A percentile compares a stretch with the other conserved stretches of the same genome.
phyloP scores from a whole-genome alignment of 2,888 invertebrate genomes.

The Dorcus parallelipipedus region DNA sequence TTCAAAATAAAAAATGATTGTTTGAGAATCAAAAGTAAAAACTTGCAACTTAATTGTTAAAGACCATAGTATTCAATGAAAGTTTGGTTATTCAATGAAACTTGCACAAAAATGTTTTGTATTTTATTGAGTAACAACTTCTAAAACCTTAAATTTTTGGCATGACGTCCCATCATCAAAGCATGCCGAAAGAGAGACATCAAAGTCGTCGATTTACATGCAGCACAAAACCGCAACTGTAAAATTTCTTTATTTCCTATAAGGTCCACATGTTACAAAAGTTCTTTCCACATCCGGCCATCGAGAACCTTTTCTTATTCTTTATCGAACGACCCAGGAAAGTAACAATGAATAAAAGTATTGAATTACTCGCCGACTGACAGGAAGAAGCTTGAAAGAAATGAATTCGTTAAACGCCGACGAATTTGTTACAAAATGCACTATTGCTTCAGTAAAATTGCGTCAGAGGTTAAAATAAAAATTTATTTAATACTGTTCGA shows the following conservation, averaged over 20 bases:
- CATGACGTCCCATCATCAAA: no score
- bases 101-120: no score
- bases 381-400: conserved; percentile 12
- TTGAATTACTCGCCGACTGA: conserved; percentile 13
- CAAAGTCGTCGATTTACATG: conserved; percentile 6
- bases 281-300: conserved; percentile 24
- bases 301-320: conserved; percentile 14
- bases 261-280: conserved; percentile 21
- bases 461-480: no score
- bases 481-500: no score
- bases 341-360: conserved; percentile 16
- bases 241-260: conserved; percentile 24
- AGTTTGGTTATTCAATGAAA: no score
- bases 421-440: conserved; percentile 1
- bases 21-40: no score
- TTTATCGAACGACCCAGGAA: conserved; percentile 8
- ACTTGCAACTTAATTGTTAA: no score
- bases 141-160: no score
- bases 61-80: no score
- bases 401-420: not conserved
- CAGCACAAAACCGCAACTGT: conserved; percentile 35
- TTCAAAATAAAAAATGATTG: no score
- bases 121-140: no score
- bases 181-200: conserved; percentile 11
- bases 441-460: not conserved